Percentiles rank a stretch among this genome's conserved stretches.
Evolutionary conservation across 2,113 vertebrate species (phyloP).

Genomic region (Lasiurus borealis): DNA sequence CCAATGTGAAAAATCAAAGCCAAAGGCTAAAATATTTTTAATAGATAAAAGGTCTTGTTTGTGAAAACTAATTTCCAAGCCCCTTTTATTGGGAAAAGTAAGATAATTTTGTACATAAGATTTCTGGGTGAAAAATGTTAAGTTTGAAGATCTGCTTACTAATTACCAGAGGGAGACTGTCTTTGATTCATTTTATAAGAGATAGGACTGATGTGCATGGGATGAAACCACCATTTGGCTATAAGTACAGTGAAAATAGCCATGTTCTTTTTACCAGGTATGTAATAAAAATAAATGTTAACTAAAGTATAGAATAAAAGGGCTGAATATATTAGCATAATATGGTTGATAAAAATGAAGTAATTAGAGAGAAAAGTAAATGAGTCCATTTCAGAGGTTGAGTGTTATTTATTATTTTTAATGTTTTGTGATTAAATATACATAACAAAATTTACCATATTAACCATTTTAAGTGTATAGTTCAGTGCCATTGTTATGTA

Average conservation of each 20-base stretch:
- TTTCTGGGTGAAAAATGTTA: not conserved
- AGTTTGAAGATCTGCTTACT: conserved; percentile 19
- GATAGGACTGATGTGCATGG: not conserved
- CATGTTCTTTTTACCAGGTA: conserved; percentile 45
- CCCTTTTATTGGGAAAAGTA: not conserved
- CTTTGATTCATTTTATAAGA: conserved; percentile 30
- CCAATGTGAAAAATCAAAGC: conserved; percentile 34
- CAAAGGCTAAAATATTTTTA: conserved; percentile 43
- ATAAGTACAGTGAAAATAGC: conserved; percentile 27
- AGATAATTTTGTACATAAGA: conserved; percentile 25
- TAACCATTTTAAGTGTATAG: not conserved
- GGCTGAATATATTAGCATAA: conserved; percentile 43
- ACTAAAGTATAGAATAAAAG: conserved; percentile 50
- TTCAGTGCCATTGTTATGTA: not conserved
- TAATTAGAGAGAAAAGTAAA: conserved; percentile 58
- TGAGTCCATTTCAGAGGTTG: not conserved
- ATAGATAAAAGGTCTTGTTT: not conserved
- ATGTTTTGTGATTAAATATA: conserved; percentile 36
- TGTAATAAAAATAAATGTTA: conserved; percentile 60
- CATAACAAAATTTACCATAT: conserved; percentile 15
- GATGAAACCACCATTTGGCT: not conserved
- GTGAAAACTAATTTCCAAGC: not conserved
- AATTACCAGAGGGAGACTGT: not conserved
- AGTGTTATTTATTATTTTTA: not conserved
- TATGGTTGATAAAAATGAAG: conserved; percentile 61